Evolutionary conservation across 2,888 invertebrate genomes (phyloP), one percentile per base, ranked within the genome.

Genomic region (Beris chalybata): DNA sequence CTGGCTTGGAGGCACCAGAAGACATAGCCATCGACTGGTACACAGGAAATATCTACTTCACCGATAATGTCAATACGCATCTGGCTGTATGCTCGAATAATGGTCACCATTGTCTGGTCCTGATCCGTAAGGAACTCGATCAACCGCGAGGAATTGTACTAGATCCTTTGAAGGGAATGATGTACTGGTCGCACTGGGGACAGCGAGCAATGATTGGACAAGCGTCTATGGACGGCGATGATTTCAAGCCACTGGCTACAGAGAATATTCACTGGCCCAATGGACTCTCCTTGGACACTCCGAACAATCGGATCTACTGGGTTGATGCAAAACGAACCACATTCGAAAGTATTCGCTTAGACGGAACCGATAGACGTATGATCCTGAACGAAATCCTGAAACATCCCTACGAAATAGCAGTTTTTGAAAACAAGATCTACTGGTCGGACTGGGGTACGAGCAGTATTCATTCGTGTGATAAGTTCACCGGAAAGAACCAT

Each of bases 161-260:
- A 6, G 84, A 91, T 81, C 89, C 91, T 0, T 75, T 77, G 58
- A 82, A 84, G 43, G 91, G 92, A 85, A 89, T 81, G 73, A 90
- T 97, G 88, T 97, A 89, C 80, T 97, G 96, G 95, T 89, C 92
- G 0, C 95, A 97, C 78, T 95, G 93, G 91, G 92, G 92, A 4
- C 74, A 79, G 0, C 82, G 81, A 9, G 86, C 91, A 0, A 85
- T 89, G 74, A 94, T 97, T 72, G 91, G 89, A 72, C 82, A 84
- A 7, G 87, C 94, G 6, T 85, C 86, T 6, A 95, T 97, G 96
- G 93, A 97, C 79, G 97, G 97, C 4, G 81, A 84, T 1, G 74
- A 85, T 0, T 81, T 86, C 0, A 76, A 77, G 4, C 76, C 84
- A 0, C 83, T 97, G 63, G 85, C 95, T 0, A 82, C 83, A 0